Conservation (phyloP, 2,113 vertebrate genomes). For the Panurus biarmicus region DNA sequence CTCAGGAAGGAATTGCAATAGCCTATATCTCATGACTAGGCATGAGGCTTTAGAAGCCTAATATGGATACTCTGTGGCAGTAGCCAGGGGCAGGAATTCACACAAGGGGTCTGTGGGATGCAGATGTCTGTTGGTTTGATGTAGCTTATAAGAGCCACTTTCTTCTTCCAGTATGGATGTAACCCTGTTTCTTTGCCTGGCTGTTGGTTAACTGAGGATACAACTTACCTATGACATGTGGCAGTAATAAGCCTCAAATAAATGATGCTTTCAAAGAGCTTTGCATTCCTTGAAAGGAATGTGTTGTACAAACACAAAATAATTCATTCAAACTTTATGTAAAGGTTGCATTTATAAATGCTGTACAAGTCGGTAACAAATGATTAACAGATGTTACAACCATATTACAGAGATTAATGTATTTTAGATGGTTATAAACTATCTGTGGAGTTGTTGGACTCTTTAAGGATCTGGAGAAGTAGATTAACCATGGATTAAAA, state of each 20-base stretch:
- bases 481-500: constrained; percentile 42
- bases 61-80: background rate
- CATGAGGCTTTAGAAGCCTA: background rate
- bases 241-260: constrained; percentile 18
- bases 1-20: background rate
- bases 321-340: constrained; percentile 35
- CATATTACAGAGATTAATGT: background rate
- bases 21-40: background rate
- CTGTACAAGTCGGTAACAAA: constrained; percentile 22
- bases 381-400: constrained; percentile 51
- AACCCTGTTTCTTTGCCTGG: background rate
- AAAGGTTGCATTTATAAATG: constrained; percentile 39
- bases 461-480: background rate
- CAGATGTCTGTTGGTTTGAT: background rate
- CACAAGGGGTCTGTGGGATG: background rate
- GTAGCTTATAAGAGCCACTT: background rate
- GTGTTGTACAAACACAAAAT: constrained; percentile 51
- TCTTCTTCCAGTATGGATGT: background rate
- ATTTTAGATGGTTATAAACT: constrained; percentile 29
- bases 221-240: background rate
- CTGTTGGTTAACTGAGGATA: background rate
- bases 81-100: background rate
- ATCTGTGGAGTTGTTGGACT: background rate
- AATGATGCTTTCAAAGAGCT: constrained; percentile 14
- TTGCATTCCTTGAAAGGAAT: constrained; percentile 33